These are phyloP conservation scores for Eupithecia insigniata DNA, from an alignment of 2,888 invertebrate genomes.

Conservation along the genomic window DNA sequence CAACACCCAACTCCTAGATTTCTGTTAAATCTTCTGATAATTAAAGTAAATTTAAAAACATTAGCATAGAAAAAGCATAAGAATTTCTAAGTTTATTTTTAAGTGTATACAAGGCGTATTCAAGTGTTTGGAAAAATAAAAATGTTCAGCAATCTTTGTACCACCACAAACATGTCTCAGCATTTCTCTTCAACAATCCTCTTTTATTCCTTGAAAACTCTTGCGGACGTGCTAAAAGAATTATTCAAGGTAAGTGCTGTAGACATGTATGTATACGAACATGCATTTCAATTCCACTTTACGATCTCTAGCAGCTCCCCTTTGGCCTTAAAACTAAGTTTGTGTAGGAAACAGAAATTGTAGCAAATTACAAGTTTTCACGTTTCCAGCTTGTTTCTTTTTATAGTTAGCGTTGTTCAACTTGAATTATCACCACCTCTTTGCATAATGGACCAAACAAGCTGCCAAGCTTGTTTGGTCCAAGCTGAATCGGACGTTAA, in stretches of 20 bases:
- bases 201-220: neutral
- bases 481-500: too few relatives aligned
- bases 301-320: slow-evolving; percentile 20
- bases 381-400: neutral
- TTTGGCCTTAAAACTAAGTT: neutral
- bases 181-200: neutral
- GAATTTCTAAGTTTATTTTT: too few relatives aligned
- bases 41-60: too few relatives aligned
- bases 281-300: slow-evolving; percentile 18
- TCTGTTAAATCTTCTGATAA: too few relatives aligned
- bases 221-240: slow-evolving; percentile 11
- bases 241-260: slow-evolving; percentile 7
- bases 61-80: neutral
- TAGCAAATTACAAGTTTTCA: neutral
- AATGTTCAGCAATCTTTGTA: neutral
- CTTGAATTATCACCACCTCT: neutral
- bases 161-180: neutral
- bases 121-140: too few relatives aligned
- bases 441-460: neutral
- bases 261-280: slow-evolving; percentile 1
- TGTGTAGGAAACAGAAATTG: neutral
- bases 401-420: neutral
- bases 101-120: too few relatives aligned
- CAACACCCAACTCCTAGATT: too few relatives aligned
- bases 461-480: too few relatives aligned